Percentiles rank a stretch among this genome's conserved stretches.
phyloP scores from a whole-genome alignment of 1,140 invertebrate genomes.

The Scaptomyza hsui region DNA sequence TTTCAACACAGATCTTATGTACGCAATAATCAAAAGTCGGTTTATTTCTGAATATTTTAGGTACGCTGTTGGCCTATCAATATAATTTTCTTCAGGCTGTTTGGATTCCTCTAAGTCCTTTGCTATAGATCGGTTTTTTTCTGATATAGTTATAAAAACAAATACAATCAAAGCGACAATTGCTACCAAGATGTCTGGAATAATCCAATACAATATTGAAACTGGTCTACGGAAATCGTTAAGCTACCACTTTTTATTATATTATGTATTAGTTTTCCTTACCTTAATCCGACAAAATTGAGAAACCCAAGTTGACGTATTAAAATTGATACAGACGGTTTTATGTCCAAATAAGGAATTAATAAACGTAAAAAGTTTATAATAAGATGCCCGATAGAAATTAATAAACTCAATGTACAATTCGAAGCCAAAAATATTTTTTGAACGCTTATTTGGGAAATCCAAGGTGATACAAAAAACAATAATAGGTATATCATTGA shows the following conservation, averaged over 20 bases:
- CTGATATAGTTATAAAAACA: conserved; percentile 62
- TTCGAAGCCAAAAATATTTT: conserved; percentile 25
- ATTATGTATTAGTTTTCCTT: neutral
- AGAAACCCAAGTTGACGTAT: conserved; percentile 56
- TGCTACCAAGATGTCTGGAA: conserved; percentile 87
- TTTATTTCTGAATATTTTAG: conserved; percentile 50
- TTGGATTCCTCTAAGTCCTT: conserved; percentile 57
- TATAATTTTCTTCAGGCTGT: conserved; percentile 74
- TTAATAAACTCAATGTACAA: conserved; percentile 18
- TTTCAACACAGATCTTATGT: conserved; percentile 52
- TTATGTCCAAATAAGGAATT: neutral
- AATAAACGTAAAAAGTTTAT: conserved; percentile 38
- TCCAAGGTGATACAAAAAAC: conserved; percentile 61
- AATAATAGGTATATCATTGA: conserved; percentile 49
- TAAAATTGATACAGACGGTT: neutral
- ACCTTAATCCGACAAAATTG: conserved; percentile 43
- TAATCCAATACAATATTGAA: conserved; percentile 83
- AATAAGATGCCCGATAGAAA: conserved; percentile 28
- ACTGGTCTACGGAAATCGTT: conserved; percentile 12
- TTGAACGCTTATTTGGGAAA: conserved; percentile 27
- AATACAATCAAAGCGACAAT: conserved; percentile 84
- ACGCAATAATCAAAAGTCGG: conserved; percentile 48
- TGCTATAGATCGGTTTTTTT: neutral
- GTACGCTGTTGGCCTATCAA: conserved; percentile 55
- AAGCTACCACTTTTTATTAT: neutral